These are phyloP conservation scores for Telmatochromis sp. DNA, from an alignment of 2,113 vertebrate species.

Conservation along the genomic window DNA sequence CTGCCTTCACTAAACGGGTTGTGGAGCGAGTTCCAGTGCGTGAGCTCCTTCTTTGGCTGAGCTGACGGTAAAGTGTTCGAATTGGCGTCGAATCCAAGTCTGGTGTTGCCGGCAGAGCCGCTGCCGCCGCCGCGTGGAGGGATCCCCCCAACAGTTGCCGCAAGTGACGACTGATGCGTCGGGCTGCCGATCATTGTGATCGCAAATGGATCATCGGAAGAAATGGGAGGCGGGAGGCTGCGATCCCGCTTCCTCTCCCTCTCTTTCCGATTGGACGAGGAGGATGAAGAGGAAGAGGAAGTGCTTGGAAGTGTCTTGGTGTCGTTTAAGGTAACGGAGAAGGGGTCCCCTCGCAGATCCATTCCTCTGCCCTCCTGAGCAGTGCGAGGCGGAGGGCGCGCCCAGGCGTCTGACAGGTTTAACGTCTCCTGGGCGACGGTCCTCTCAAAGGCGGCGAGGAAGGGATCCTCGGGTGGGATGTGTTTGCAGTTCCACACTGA, in stretches of 20 bases:
- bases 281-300: conserved; percentile 44
- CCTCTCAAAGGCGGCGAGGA: conserved; percentile 64
- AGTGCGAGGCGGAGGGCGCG: conserved; percentile 20
- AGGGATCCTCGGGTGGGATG: conserved; percentile 66
- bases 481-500: conserved; percentile 72
- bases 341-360: conserved; percentile 50
- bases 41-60: conserved; percentile 60
- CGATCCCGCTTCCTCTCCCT: conserved; percentile 60
- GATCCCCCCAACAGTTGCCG: conserved; percentile 15
- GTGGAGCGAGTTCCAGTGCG: conserved; percentile 70
- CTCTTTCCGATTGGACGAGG: conserved; percentile 51
- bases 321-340: conserved; percentile 32
- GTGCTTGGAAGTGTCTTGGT: conserved; percentile 49
- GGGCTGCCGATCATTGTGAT: conserved; percentile 78
- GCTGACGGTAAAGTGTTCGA: conserved; percentile 15
- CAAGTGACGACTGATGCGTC: conserved; percentile 66
- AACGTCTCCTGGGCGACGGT: conserved; percentile 14
- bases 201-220: conserved; percentile 70
- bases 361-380: conserved; percentile 33
- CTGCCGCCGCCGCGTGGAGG: neutral
- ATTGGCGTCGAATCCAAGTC: neutral
- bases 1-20: conserved; percentile 67
- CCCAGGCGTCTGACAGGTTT: conserved; percentile 26
- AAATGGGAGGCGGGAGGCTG: conserved; percentile 55
- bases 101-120: neutral